Evolutionary conservation across 2,113 vertebrate species (phyloP), one percentile per base, ranked within the genome.

Genomic region (Pachypanchax playfairii): DNA sequence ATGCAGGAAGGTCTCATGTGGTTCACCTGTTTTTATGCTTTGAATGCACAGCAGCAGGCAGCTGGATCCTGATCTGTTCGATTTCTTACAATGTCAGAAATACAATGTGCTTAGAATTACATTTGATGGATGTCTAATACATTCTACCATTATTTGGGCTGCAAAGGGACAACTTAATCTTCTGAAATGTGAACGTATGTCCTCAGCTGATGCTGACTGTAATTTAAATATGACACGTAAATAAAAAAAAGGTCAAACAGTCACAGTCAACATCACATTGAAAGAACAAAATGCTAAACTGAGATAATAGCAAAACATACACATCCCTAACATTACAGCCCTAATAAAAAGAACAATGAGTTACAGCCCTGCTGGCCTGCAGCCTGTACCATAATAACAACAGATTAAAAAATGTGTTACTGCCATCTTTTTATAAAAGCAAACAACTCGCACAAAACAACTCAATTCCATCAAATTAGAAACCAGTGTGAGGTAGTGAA

Each of bases 1-100:
- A 77, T 53, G 61, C 61, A 72, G 71, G 52, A 22, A 31, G 12
- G 41, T 80, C 75, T 64, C 79, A 57, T 58, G 75, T 50, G 80
- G 48, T 70, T 82, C 46, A 65, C 20, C 56, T 72, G 55, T 49
- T 47, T 60, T 48, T 3, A 17, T 57, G 75, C 38, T 65, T 57
- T 70, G 67, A 67, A 76, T 60, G 62, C 71, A 73, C 70, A 69
- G 62, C 46, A 68, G 36, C 41, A 60, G 60, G 61, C 61, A 41
- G 11, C 28, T 28, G 31, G 29, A 24, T 39, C 56, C 46, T 74
- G 41, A 66, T 80, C 55, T 33, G 6, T 59, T 69, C 48, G 31
- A 57, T 64, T 52, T 42, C 65, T 44, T 1, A 12, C 41, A 46
- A 0, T 17, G 48, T n/a, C n/a, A n/a, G n/a, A n/a, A n/a, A n/a